Conservation (phyloP, 2,888 invertebrate genomes). For the Macrosiphum euphorbiae region DNA sequence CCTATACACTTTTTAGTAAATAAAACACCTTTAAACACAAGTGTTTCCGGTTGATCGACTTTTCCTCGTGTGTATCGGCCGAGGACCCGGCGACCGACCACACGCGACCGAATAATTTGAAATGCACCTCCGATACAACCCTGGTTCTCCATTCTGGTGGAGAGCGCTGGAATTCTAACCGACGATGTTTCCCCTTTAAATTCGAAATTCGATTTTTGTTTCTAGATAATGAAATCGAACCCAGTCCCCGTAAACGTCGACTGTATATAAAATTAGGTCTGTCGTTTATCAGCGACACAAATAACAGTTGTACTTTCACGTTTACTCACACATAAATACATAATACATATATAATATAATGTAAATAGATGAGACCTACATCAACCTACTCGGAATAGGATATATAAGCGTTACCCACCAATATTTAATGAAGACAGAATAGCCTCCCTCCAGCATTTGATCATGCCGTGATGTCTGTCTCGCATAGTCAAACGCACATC, state of each 20-base stretch:
- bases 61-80: neutral
- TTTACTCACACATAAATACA: neutral
- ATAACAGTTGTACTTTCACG: neutral
- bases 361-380: too few species aligned
- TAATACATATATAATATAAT: neutral
- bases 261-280: neutral
- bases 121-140: neutral
- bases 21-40: slow-evolving; percentile 25
- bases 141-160: neutral
- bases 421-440: too few species aligned
- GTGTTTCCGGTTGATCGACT: slow-evolving; percentile 49
- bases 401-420: too few species aligned
- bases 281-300: neutral
- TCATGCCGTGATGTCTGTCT: too few species aligned
- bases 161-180: neutral
- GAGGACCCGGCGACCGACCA: neutral
- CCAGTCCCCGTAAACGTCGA: neutral
- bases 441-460: too few species aligned
- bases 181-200: neutral
- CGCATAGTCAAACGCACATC: too few species aligned
- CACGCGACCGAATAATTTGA: slow-evolving; percentile 9
- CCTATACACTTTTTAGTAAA: neutral
- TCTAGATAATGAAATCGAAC: neutral
- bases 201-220: neutral
- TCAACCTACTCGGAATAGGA: too few species aligned